phyloP scores from a whole-genome alignment of 2,113 vertebrate genomes.

The Azemiops feae region DNA sequence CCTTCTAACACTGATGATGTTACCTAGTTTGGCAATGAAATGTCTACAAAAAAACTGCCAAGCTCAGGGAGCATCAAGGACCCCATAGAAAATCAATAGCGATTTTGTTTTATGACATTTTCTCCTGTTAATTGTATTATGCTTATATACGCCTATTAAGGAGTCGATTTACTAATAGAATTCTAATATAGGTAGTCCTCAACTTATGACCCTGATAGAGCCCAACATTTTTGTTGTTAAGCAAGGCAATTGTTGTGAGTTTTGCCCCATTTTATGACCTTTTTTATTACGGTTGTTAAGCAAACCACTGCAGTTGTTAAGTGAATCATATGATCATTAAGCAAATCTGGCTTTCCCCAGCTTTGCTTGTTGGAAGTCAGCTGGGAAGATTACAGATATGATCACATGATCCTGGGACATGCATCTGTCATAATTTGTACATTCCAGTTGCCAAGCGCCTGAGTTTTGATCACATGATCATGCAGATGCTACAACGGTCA shows the following conservation, averaged over 20 bases:
- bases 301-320: neutral
- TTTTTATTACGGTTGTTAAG: neutral
- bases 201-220: neutral
- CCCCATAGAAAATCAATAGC: neutral
- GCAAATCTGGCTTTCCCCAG: neutral
- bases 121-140: neutral
- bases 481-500: neutral
- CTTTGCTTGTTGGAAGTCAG: neutral
- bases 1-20: neutral
- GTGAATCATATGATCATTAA: neutral
- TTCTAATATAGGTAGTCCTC: neutral
- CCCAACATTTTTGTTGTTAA: neutral
- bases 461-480: neutral
- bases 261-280: no score
- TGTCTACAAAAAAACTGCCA: neutral
- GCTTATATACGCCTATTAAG: neutral
- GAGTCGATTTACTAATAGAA: neutral
- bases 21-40: neutral
- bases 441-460: neutral
- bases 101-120: neutral
- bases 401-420: neutral
- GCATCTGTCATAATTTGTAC: neutral
- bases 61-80: neutral
- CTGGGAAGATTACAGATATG: neutral
- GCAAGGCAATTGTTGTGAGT: neutral